Evolutionary conservation across 2,113 vertebrate genomes (phyloP), one percentile per base, ranked within the genome.

Genomic region (Thunnus maccoyii): DNA sequence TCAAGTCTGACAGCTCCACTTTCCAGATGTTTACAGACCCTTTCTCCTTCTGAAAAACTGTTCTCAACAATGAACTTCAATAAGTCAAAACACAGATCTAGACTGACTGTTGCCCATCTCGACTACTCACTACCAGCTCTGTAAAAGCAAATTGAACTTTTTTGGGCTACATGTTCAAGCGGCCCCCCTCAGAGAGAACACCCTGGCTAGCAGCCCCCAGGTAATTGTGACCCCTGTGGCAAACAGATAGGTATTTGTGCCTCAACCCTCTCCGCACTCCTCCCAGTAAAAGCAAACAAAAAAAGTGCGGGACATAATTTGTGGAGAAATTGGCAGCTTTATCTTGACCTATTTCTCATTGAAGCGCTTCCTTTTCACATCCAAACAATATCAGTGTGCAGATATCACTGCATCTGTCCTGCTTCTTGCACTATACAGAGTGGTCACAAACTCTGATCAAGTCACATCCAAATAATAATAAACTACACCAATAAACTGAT

Each of bases 281-380:
- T 44, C 84, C 69, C 70, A 86, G 76, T 64, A 32, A 76, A 77
- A 78, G 52, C 44, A 61, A 47, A 82, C 62, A 80, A 20, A 63
- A 67, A 68, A 41, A 2, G 12, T 17, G 25, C 25, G 16, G 66
- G 27, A 46, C 44, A 17, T 78, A 63, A 83, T 62, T 60, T 41
- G 61, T 54, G 56, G 36, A 25, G 48, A 77, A 64, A 41, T 57
- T n/a, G 54, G 36, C 67, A 64, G 63, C 54, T 14, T 58, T 48
- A 52, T 81, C 13, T 83, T 25, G 69, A 74, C 50, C 74, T 22
- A 5, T 52, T 62, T 61, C 46, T 64, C 63, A 41, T 61, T 69
- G 8, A 54, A 69, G 25, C 2, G 1, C 27, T 66, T 11, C 57
- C 0, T 1, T 54, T 73, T 69, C 22, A 61, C 50, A 5, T 58